Evolutionary conservation across 2,888 invertebrate species (phyloP), one percentile per base, ranked within the genome.

Genomic region (Rosalia funebris): DNA sequence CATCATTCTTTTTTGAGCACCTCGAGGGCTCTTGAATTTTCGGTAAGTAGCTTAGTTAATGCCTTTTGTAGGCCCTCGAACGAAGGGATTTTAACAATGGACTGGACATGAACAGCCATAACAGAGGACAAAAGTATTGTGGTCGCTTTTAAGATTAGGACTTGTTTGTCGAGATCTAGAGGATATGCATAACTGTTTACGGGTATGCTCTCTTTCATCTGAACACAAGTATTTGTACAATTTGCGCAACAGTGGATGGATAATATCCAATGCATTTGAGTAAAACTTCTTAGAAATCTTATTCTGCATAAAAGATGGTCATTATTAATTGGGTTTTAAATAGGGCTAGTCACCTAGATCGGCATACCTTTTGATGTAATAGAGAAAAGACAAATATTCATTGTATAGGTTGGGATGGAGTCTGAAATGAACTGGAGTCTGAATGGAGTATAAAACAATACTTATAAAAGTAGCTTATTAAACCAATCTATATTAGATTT

Each of bases 21-120:
- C 32, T 57, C 48, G 15, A 62, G 62, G 56, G 45, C 57, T 25
- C 66, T 63, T 47, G 61, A 62, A 25, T 44, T 48, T 25, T 57
- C 52, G 31, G 17, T 65, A 65, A 65, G 65, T 62, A 62, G 62
- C 62, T 65, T 62, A 65, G 62, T 59, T 60, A 62, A 60, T 57
- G 36, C 55, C 60, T 44, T 54, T 62, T 45, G 47, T 44, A 34
- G 36, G 34, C 20, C 50, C 19, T 17, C 7, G 25, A 45, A 48
- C 31, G 44, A 56, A 60, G 58, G 59, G 46, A 46, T 56, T 58
- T 59, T 19, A 42, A 68, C 66, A 69, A 69, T 62, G 50, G 64
- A 25, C 64, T 60, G 62, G 60, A 65, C 62, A 46, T 57, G 66
- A 64, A 66, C 64, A 60, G 39, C 59, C 63, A 57, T 61, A 63